Percentiles rank a stretch among this genome's conserved stretches.
These are phyloP conservation scores for Monoplex corrugatus DNA, from an alignment of 2,888 invertebrate genomes.

Conservation along the genomic window DNA sequence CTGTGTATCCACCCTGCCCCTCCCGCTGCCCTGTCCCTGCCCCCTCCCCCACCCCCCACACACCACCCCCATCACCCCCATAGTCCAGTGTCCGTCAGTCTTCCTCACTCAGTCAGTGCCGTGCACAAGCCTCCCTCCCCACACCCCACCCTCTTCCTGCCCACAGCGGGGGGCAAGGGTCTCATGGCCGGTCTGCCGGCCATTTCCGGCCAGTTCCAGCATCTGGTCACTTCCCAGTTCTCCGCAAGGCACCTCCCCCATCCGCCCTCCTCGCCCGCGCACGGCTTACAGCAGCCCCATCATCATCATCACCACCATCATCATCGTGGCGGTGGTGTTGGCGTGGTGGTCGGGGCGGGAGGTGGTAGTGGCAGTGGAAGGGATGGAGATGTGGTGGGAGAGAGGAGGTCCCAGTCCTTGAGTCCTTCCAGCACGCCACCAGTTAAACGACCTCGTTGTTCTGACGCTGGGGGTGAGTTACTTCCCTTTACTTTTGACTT, in stretches of 20 bases:
- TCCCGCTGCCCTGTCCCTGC: constrained; percentile 51
- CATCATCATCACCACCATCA: background rate
- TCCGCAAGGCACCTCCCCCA: background rate
- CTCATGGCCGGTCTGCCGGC: constrained; percentile 23
- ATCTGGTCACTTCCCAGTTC: constrained; percentile 34
- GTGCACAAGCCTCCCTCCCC: constrained; percentile 23
- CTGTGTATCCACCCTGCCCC: constrained; percentile 69
- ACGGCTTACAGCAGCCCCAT: background rate
- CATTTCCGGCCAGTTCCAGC: constrained; percentile 45
- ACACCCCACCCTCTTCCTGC: constrained; percentile 38
- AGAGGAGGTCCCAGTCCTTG: background rate
- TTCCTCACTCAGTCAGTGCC: background rate
- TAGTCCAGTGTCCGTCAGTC: constrained; percentile 23
- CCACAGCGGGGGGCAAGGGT: constrained; percentile 17
- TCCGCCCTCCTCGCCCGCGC: background rate
- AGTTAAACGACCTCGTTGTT: constrained; percentile 11
- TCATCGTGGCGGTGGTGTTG: background rate
- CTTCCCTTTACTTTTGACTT: too few relatives aligned
- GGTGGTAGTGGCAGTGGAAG: background rate
- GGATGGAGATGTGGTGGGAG: background rate
- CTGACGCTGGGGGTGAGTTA: constrained; percentile 49
- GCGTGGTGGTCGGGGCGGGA: background rate
- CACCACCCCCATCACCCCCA: constrained; percentile 33
- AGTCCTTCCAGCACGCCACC: constrained; percentile 18
- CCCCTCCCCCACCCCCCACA: constrained; percentile 55